Percentiles rank a stretch among this genome's conserved stretches.
phyloP scores from a whole-genome alignment of 2,113 vertebrate species.

The Trichechus manatus region DNA sequence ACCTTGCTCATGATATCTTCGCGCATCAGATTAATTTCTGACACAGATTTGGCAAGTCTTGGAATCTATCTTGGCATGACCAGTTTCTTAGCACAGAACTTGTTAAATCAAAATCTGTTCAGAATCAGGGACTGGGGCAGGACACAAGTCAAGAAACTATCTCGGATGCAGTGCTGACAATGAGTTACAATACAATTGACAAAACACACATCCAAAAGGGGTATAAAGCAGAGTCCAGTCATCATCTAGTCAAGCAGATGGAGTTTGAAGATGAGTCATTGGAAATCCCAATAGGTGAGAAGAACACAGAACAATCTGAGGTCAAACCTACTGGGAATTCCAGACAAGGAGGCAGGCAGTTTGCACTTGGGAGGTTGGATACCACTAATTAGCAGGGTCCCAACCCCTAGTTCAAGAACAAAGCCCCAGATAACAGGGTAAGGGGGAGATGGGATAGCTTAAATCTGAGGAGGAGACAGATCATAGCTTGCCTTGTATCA shows the following conservation, averaged over 20 bases:
- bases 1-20: not conserved
- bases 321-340: not conserved
- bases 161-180: not conserved
- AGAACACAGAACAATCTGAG: not conserved
- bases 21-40: too few species aligned
- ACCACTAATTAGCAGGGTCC: not conserved
- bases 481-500: not conserved
- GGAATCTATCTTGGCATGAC: not conserved
- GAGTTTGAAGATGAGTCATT: not conserved
- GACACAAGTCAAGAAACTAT: not conserved
- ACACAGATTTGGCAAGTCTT: too few species aligned
- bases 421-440: too few species aligned
- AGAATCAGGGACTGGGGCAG: not conserved
- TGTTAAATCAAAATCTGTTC: not conserved
- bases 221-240: not conserved
- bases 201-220: not conserved
- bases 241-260: not conserved
- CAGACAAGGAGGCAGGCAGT: too few species aligned
- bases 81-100: not conserved
- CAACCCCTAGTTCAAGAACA: not conserved
- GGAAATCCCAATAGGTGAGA: not conserved
- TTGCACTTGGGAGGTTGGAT: not conserved
- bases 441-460: accelerated
- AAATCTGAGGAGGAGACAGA: not conserved
- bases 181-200: not conserved